Conservation (phyloP, 53 echinoderm and acorn worm genomes). For the Hippasteria phrygiana region DNA sequence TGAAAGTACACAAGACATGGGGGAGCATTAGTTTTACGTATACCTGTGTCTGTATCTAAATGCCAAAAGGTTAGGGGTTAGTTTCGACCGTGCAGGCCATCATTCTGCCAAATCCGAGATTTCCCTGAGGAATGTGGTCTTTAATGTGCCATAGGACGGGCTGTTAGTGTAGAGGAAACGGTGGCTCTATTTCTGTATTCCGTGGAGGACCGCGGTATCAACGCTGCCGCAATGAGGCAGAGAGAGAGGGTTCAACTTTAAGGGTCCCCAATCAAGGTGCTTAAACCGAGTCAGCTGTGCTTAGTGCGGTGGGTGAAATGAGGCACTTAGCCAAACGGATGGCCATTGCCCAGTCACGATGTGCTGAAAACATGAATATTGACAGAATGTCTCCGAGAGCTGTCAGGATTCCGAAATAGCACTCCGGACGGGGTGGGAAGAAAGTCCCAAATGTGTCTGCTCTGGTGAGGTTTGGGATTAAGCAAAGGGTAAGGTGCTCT, state of each 20-base stretch:
- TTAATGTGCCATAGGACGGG: constrained; percentile 32
- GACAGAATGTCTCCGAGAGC: background rate
- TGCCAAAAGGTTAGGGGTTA: constrained; percentile 46
- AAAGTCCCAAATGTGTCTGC: too few relatives aligned
- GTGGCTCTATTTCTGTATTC: constrained; percentile 34
- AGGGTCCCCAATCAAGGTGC: background rate
- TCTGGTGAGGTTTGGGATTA: too few relatives aligned
- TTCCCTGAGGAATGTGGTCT: background rate
- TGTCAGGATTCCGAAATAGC: background rate
- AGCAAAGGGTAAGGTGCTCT: too few relatives aligned
- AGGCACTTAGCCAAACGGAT: background rate
- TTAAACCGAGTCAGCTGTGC: background rate
- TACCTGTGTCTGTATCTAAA: background rate
- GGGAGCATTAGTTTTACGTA: background rate
- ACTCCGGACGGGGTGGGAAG: background rate
- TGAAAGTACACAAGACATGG: background rate
- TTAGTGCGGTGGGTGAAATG: background rate
- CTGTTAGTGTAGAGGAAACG: background rate
- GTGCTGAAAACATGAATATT: background rate
- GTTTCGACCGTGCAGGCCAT: background rate
- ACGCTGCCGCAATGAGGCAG: background rate
- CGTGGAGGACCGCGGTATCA: background rate
- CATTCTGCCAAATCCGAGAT: constrained; percentile 47
- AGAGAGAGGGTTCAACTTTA: background rate
- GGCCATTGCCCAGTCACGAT: background rate